A percentile compares a stretch with the other conserved stretches of the same genome.
phyloP scores from a whole-genome alignment of 2,113 vertebrate species.

The Rhineura floridana region DNA sequence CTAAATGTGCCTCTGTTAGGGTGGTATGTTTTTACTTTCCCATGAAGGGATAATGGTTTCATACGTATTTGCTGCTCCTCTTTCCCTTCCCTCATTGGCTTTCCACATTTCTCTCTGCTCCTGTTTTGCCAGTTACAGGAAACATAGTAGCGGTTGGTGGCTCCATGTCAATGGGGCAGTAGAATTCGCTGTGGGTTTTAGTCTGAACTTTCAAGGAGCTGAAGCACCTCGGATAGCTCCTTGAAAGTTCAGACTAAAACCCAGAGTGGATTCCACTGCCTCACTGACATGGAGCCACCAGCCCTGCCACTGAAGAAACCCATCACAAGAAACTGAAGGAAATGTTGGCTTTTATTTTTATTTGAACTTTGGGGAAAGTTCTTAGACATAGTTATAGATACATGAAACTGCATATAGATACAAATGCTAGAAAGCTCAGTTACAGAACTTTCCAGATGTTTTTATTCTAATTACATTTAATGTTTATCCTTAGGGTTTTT shows the following conservation, averaged over 20 bases:
- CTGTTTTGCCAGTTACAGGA: not conserved
- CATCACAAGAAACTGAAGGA: not conserved
- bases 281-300: no score
- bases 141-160: no score
- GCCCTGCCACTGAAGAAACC: not conserved
- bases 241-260: no score
- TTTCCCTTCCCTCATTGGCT: not conserved
- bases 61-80: not conserved
- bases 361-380: no score
- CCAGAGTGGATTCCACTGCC: no score
- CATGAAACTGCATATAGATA: not conserved
- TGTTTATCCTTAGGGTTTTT: slow-evolving; percentile 69
- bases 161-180: no score
- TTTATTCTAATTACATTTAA: slow-evolving; percentile 33
- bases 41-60: not conserved
- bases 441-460: not conserved
- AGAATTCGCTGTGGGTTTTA: no score
- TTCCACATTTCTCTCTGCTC: not conserved
- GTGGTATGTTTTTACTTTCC: not conserved
- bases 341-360: not conserved
- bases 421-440: not conserved
- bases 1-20: not conserved
- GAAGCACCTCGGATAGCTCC: no score
- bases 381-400: not conserved
- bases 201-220: no score